Evolutionary conservation across 1,140 invertebrate species (phyloP).

Genomic region (Tenebrio molitor): DNA sequence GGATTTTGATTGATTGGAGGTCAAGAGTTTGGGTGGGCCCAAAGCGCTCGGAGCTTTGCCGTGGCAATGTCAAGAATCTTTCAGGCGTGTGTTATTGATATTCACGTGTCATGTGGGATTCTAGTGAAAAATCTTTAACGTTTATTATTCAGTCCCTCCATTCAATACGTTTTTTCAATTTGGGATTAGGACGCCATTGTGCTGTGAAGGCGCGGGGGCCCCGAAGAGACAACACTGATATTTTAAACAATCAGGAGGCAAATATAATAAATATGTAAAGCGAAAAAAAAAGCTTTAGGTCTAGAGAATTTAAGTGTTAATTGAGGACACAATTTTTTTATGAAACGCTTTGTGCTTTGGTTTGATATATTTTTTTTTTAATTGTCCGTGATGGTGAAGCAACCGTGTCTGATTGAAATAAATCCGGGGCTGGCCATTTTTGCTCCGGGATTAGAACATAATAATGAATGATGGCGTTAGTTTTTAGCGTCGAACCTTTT

Average conservation of each 20-base stretch:
- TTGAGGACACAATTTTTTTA: too few species aligned
- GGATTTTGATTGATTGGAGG: conserved; percentile 34
- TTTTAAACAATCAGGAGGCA: too few species aligned
- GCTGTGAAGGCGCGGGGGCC: background rate
- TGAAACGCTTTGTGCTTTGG: too few species aligned
- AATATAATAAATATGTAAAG: too few species aligned
- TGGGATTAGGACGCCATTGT: conserved; percentile 18
- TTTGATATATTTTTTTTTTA: too few species aligned
- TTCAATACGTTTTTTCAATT: conserved; percentile 40
- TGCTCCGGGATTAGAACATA: conserved; percentile 6
- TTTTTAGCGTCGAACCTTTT: background rate
- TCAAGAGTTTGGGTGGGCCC: conserved; percentile 37
- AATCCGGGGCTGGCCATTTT: background rate
- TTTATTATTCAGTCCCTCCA: conserved; percentile 34
- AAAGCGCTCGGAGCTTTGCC: conserved; percentile 25
- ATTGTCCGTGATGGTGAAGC: too few species aligned
- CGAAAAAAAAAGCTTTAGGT: too few species aligned
- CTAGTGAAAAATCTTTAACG: conserved; percentile 29
- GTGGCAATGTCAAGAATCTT: conserved; percentile 31
- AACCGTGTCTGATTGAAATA: too few species aligned
- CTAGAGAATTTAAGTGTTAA: too few species aligned
- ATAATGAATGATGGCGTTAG: conserved; percentile 15
- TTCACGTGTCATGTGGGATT: conserved; percentile 35
- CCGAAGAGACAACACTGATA: too few species aligned
- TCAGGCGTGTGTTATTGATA: conserved; percentile 37